These are phyloP conservation scores for Neodiprion lecontei DNA, from an alignment of 1,140 invertebrate genomes.

Conservation along the genomic window DNA sequence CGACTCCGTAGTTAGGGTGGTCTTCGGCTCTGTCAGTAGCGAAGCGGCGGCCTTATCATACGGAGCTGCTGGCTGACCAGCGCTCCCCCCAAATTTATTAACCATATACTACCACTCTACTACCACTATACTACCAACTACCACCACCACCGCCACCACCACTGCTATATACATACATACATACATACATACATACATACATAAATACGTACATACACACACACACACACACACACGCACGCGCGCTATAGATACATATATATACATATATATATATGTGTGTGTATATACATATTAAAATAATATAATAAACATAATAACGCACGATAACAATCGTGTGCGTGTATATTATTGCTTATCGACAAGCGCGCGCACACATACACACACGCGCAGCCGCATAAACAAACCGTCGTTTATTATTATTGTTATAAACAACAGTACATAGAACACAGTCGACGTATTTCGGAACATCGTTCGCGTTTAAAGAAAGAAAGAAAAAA, in stretches of 20 bases:
- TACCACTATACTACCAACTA: slow-evolving; percentile 19
- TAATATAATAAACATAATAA: too few relatives aligned
- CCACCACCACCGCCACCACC: slow-evolving; percentile 32
- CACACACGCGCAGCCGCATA: slow-evolving; percentile 32
- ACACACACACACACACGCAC: too few relatives aligned
- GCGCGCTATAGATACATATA: too few relatives aligned
- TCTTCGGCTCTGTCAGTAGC: slow-evolving; percentile 62
- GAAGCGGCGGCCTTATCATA: slow-evolving; percentile 63
- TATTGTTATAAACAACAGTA: too few relatives aligned
- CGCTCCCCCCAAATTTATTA: slow-evolving; percentile 39
- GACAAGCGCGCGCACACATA: slow-evolving; percentile 23
- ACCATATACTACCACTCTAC: slow-evolving; percentile 25
- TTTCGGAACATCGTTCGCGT: background rate
- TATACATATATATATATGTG: too few relatives aligned
- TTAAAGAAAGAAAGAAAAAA: background rate
- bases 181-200: background rate
- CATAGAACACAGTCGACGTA: too few relatives aligned
- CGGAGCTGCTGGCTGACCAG: slow-evolving; percentile 61
- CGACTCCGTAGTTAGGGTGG: slow-evolving; percentile 60
- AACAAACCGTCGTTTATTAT: background rate
- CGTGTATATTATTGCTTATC: too few relatives aligned
- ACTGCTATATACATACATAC: slow-evolving; percentile 7
- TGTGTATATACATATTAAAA: too few relatives aligned
- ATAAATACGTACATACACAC: background rate
- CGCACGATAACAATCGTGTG: too few relatives aligned